Evolutionary conservation across 1,140 invertebrate species (phyloP), one percentile per base, ranked within the genome.

Genomic region (Bombus vancouverensis): DNA sequence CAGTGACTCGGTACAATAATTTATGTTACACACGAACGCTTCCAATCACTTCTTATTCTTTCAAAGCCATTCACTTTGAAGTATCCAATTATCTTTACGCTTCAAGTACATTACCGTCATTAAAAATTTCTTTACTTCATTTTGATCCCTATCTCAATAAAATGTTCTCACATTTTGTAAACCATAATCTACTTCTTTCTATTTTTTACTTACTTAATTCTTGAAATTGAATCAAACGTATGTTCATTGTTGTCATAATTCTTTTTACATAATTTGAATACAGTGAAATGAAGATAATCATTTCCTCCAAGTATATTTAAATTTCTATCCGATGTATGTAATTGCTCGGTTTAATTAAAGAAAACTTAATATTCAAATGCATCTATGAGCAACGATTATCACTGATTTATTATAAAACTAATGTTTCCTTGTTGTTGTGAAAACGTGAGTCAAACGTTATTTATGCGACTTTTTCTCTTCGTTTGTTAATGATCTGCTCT

Each of bases 371-470:
- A 25, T 18, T 12, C 25, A 22, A 53, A 39, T 32, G 18, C 2
- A n/a, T 76, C 1, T 5, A 25, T 9, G 5, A 44, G 32, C 8
- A 12, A 32, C 15, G 47, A 9, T 32, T 42, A n/a, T 70, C 34
- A 57, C 37, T 42, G 28, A 80, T 42, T 47, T 10, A 13, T 34
- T 22, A 32, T 9, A 44, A 81, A 44, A 59, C 5, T 53, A n/a
- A 39, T 42, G 3, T 47, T 18, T 42, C 3, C 22, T 6, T 3
- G 3, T 25, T 6, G 28, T 25, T 6, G 28, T 37, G 22, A 10
- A n/a, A 81, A 39, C 22, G 8, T 77, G 62, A 77, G 22, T 83
- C 73, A 83, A 53, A 32, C 44, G 13, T 68, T 76, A 10, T 18
- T 57, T 68, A 76, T 32, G 44, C 44, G 12, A 12, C 18, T 1